Conservation (phyloP, 2,797 vertebrate species). For the Lophotriccus pileatus region DNA sequence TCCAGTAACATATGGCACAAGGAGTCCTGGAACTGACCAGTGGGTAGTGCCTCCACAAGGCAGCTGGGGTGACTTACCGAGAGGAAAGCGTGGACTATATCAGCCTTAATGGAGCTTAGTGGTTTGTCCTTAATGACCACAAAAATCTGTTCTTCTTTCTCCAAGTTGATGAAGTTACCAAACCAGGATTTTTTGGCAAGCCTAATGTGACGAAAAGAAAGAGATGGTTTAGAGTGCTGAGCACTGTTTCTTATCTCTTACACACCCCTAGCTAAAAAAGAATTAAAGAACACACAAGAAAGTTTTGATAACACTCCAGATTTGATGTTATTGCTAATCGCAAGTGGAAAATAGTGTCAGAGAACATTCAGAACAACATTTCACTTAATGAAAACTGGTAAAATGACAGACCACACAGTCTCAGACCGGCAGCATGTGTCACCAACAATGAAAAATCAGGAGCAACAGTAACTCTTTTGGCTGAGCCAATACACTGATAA, state of each 20-base stretch:
- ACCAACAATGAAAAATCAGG: background rate
- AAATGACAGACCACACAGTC: background rate
- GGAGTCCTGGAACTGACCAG: background rate
- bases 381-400: background rate
- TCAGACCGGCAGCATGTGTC: background rate
- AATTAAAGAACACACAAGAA: background rate
- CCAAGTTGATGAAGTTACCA: conserved; percentile 97
- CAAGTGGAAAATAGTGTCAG: background rate
- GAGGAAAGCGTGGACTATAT: conserved; percentile 98
- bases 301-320: background rate
- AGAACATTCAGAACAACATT: background rate
- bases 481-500: background rate
- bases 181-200: conserved; percentile 99
- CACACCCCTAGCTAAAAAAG: background rate
- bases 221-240: background rate
- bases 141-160: conserved; percentile 99
- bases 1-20: background rate
- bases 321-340: background rate
- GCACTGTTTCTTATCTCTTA: background rate
- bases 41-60: background rate
- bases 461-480: background rate
- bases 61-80: conserved; percentile 81
- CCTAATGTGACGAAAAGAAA: conserved; percentile 71
- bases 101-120: conserved; percentile 98
- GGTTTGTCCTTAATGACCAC: conserved; percentile 97